Conservation (phyloP, 2,797 vertebrate genomes). For the Sibirionetta formosa region DNA sequence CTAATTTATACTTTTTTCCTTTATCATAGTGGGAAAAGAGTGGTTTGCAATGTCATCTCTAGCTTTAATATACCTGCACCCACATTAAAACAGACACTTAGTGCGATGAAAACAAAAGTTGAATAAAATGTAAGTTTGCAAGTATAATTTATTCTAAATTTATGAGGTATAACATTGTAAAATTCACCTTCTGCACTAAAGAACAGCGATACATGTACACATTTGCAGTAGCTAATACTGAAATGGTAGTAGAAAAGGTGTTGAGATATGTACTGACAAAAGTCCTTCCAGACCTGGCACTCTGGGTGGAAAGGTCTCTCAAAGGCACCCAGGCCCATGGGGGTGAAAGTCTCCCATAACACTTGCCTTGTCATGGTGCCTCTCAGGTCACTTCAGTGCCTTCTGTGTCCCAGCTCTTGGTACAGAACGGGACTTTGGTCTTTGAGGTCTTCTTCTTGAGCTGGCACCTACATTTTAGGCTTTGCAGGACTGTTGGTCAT, state of each 20-base stretch:
- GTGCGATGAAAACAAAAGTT: neutral
- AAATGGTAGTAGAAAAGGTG: neutral
- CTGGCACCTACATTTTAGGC: neutral
- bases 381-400: accelerated
- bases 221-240: neutral
- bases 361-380: accelerated
- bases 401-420: neutral
- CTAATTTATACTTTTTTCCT: neutral
- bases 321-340: neutral
- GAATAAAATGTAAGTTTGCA: neutral
- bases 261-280: accelerated
- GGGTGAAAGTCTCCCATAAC: neutral
- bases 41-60: neutral
- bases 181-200: neutral
- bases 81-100: neutral
- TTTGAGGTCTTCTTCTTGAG: neutral
- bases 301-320: neutral
- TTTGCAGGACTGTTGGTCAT: neutral
- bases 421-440: accelerated
- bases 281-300: accelerated
- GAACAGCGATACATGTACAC: neutral
- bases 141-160: neutral
- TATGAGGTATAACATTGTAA: neutral
- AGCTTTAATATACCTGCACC: neutral
- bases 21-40: neutral